Conservation (phyloP, 1,140 invertebrate species). For the Parasteatoda tepidariorum region DNA sequence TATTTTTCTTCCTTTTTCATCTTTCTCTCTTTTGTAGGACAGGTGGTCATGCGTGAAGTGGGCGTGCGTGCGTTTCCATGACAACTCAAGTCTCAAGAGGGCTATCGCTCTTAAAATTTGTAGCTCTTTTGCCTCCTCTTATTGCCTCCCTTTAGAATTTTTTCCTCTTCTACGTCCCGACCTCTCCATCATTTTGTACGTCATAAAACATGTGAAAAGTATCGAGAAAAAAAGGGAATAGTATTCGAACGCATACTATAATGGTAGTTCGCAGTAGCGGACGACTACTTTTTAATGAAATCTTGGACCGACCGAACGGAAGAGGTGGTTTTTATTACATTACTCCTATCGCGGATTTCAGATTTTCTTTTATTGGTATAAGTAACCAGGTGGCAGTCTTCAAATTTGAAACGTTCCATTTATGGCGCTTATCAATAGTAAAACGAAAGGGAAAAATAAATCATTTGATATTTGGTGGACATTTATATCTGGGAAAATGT, state of each 20-base stretch:
- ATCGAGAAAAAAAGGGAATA: background rate
- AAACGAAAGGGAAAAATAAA: too few species aligned
- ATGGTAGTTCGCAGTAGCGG: background rate
- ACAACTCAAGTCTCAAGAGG: conserved; percentile 34
- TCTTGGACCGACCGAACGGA: background rate
- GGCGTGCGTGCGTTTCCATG: conserved; percentile 44
- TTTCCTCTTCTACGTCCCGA: background rate
- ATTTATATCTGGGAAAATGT: too few species aligned
- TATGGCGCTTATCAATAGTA: too few species aligned
- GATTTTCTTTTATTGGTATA: too few species aligned
- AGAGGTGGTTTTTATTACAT: background rate
- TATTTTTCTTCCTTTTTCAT: conserved; percentile 31
- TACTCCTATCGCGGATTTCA: background rate
- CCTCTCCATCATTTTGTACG: background rate
- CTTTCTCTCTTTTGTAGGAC: conserved; percentile 47
- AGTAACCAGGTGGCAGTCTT: too few species aligned
- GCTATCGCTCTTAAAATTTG: conserved; percentile 24
- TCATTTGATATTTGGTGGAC: too few species aligned
- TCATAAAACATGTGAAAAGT: background rate
- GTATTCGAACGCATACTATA: background rate
- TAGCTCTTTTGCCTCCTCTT: background rate
- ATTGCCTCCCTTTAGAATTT: background rate
- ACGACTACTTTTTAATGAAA: conserved; percentile 23
- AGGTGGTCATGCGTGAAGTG: conserved; percentile 53
- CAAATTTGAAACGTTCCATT: too few species aligned